phyloP scores from a whole-genome alignment of 2,113 vertebrate genomes.

The Phainopepla nitens region DNA sequence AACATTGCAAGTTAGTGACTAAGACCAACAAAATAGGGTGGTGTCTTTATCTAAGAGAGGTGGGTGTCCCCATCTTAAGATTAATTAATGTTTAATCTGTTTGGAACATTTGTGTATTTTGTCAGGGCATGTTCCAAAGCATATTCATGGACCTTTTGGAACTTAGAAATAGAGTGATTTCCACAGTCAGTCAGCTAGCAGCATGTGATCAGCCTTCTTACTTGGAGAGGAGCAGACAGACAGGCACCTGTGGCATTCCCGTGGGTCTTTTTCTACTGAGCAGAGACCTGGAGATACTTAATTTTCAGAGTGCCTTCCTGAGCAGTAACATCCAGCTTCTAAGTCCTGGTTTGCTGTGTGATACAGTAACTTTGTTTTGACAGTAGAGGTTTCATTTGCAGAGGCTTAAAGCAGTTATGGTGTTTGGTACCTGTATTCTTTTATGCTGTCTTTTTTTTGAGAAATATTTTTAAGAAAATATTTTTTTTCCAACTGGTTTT shows the following conservation, averaged over 20 bases:
- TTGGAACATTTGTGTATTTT: slow-evolving; percentile 33
- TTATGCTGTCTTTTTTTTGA: neutral
- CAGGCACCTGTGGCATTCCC: fast-evolving
- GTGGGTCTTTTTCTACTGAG: neutral
- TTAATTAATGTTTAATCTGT: slow-evolving; percentile 43
- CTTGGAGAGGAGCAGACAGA: neutral
- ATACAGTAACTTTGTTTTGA: neutral
- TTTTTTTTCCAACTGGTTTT: neutral
- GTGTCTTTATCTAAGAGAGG: neutral
- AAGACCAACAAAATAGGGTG: neutral
- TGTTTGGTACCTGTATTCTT: neutral
- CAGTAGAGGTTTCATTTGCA: neutral
- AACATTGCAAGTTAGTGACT: neutral
- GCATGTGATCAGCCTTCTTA: neutral
- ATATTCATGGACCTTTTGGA: neutral
- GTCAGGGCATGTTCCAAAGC: neutral
- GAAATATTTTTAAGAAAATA: neutral
- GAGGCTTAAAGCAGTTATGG: neutral
- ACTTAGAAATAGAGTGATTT: neutral
- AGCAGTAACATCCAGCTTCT: neutral
- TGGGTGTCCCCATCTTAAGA: neutral
- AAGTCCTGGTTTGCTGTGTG: neutral
- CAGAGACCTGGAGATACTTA: neutral
- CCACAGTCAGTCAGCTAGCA: neutral
- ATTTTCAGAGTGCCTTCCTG: neutral